These are phyloP conservation scores for Harpalus rufipes DNA, from an alignment of 2,888 invertebrate genomes.

Conservation along the genomic window DNA sequence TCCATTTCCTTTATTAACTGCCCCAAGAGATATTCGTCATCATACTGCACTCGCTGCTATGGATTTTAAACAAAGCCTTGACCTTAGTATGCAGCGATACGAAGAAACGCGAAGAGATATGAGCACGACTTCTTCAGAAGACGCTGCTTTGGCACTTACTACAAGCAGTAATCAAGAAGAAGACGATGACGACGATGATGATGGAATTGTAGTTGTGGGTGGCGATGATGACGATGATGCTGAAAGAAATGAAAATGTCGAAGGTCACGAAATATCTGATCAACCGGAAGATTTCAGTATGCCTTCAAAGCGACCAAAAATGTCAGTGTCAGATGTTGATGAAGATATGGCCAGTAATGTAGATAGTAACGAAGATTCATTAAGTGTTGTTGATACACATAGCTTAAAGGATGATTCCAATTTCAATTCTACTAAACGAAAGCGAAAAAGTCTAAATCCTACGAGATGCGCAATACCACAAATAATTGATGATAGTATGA, in stretches of 20 bases:
- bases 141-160: slow-evolving; percentile 72
- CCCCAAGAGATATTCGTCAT: slow-evolving; percentile 83
- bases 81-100: slow-evolving; percentile 79
- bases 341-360: slow-evolving; percentile 81
- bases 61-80: slow-evolving; percentile 83
- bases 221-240: slow-evolving; percentile 81
- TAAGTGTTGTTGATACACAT: slow-evolving; percentile 79
- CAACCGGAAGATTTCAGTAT: slow-evolving; percentile 86
- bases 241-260: slow-evolving; percentile 75
- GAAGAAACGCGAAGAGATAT: slow-evolving; percentile 76
- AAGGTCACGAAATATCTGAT: slow-evolving; percentile 76
- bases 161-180: slow-evolving; percentile 74
- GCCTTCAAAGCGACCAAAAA: slow-evolving; percentile 82
- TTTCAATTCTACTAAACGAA: slow-evolving; percentile 86
- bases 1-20: slow-evolving; percentile 87
- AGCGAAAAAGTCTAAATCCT: slow-evolving; percentile 93
- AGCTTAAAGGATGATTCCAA: slow-evolving; percentile 80
- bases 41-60: slow-evolving; percentile 80
- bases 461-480: slow-evolving; percentile 85
- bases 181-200: slow-evolving; percentile 85
- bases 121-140: slow-evolving; percentile 70
- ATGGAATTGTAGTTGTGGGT: slow-evolving; percentile 88
- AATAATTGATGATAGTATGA: slow-evolving; percentile 79
- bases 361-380: slow-evolving; percentile 83
- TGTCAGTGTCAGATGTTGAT: slow-evolving; percentile 79